Conservation (phyloP, 2,113 vertebrate genomes). For the Rissa tridactyla region DNA sequence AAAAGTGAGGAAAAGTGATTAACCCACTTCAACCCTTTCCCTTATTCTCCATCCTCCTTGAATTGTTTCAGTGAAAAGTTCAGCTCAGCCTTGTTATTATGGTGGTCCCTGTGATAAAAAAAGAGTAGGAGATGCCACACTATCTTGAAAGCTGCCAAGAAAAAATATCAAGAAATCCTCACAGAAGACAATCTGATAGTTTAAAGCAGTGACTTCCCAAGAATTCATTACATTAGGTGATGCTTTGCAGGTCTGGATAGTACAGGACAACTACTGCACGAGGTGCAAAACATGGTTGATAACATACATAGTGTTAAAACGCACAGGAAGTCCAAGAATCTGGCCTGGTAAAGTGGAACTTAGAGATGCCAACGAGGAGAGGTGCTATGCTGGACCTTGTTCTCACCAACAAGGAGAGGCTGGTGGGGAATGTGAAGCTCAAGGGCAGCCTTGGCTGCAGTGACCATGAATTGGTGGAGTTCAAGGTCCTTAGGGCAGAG, state of each 20-base stretch:
- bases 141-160: not conserved
- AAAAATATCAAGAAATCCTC: not conserved
- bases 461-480: not conserved
- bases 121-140: not conserved
- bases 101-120: not conserved
- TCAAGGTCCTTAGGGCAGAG: not conserved
- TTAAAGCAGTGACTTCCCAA: not conserved
- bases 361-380: not conserved
- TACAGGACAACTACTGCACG: not conserved
- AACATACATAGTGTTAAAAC: not conserved
- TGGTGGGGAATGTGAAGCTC: not conserved
- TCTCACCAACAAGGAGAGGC: not conserved
- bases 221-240: not conserved
- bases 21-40: not conserved
- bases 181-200: not conserved
- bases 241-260: not conserved
- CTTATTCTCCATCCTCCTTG: not conserved
- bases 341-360: not conserved
- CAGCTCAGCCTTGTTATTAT: not conserved
- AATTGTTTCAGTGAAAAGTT: not conserved
- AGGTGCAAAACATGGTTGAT: not conserved
- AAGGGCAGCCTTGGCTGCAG: not conserved
- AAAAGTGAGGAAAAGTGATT: not conserved
- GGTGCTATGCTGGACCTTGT: not conserved
- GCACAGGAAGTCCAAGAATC: not conserved